Base-by-base conservation (phyloP, 1,140 invertebrate species). In the Dermatophagoides farinae region DNA sequence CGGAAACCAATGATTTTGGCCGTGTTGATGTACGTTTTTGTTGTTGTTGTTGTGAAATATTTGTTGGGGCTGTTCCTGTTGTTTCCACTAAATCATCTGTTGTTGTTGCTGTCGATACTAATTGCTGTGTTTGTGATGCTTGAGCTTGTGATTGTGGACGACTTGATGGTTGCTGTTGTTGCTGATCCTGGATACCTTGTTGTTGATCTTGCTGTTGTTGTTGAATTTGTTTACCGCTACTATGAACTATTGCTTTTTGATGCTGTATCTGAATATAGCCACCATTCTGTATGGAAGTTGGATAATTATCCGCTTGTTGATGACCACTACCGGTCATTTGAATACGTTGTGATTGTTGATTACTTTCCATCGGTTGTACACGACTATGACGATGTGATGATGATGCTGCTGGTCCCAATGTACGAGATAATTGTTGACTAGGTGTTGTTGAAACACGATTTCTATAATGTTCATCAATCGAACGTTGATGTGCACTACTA, bases 121-220 rank as follows among this genome's bases (percentile, higher is more conserved):
- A 18, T 39, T 39, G 38, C 5, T 23, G 14, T 20, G 14, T 14
- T 44, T 14, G 12, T 55, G 52, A 54, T 37, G 25, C 14, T 44
- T 55, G 53, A 55, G 38, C 53, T 18, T 14, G 11, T 44, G n/a
- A 14, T 39, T 23, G 53, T 20, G 53, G 53, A 12, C 25, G 14
- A 55, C 41, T 38, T 14, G 31, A 14, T 23, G 53, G 25, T 14
- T 55, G 53, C 12, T 14, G 25, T 20, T 23, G 53, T 16, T 16
- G 12, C 5, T 40, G 12, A 14, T 38, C 46, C 20, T 25, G 31
- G 22, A 37, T 40, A 37, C 12, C 39, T 23, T 38, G 16, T 23
- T 65, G 44, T 37, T 60, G 54, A 11, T 61, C 43, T 20, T 61
- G 44, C 12, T n/a, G 51, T 14, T 60, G 58, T n/a, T 51, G 44